phyloP scores from a whole-genome alignment of 1,140 invertebrate genomes.

The Leptopilina clavipes region DNA sequence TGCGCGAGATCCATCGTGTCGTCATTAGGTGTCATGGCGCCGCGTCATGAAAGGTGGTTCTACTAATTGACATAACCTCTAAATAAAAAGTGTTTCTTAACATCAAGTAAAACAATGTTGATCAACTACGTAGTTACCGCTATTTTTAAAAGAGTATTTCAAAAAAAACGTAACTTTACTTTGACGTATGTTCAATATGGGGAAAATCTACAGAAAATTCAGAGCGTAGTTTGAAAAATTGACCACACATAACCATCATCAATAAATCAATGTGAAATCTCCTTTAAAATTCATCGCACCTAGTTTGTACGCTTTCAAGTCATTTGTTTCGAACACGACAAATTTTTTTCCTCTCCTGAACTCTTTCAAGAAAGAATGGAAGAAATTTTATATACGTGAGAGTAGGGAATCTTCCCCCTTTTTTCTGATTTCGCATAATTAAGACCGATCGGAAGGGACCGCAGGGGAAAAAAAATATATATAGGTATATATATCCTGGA shows the following conservation, averaged over 20 bases:
- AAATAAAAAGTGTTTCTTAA: too few species aligned
- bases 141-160: too few species aligned
- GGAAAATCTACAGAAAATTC: not conserved
- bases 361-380: not conserved
- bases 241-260: too few species aligned
- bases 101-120: too few species aligned
- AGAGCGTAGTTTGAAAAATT: not conserved
- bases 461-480: constrained; percentile 18
- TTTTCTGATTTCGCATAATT: constrained; percentile 15
- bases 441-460: not conserved
- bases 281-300: constrained; percentile 39
- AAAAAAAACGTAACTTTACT: not conserved
- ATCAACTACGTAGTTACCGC: too few species aligned
- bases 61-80: too few species aligned
- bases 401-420: not conserved
- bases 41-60: too few species aligned
- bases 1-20: too few species aligned
- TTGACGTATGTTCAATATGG: too few species aligned
- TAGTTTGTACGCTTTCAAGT: constrained; percentile 39
- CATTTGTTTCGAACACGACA: constrained; percentile 65
- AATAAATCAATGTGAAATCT: constrained; percentile 1
- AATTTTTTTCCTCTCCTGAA: constrained; percentile 48
- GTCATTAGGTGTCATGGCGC: too few species aligned
- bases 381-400: not conserved
- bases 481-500: too few species aligned